Base-by-base conservation (phyloP, 1,140 invertebrate genomes). In the Drosophila biarmipes region DNA sequence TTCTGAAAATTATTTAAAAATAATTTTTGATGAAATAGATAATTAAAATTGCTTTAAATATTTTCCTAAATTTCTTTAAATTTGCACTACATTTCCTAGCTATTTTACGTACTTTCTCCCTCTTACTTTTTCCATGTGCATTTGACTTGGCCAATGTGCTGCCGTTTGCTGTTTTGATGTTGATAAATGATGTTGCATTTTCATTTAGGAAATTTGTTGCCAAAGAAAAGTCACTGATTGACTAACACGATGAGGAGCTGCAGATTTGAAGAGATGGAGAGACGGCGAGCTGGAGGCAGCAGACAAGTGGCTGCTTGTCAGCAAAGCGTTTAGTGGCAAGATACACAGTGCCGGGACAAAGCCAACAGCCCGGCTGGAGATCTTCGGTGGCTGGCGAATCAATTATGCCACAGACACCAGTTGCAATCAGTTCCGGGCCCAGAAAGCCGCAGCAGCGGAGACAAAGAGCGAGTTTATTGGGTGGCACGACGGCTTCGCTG, bases 101-200 rank as follows among this genome's bases (percentile, higher is more conserved):
- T 21, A 17, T 6, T 21, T 21, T 12, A 43, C 11, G 6, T 19
- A 5, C 40, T n/a, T 11, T 51, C 17, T 2, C 38, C 15, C 15
- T 12, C 8, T n/a, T 29, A 6, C 0, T 29, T 48, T 40, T 46
- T 49, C 19, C 0, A 0, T 42, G 59, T 67, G 59, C 67, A 77
- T 56, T 66, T 66, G 62, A 68, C 73, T 78, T 21, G 51, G 66
- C 76, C 80, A 73, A 77, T 80, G 77, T 80, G 81, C 81, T 86
- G 81, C 81, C 78, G 68, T 86, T 85, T 78, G 82, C 81, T 53
- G 52, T 78, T 75, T 86, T 86, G 84, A 87, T 87, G 79, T 84
- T 87, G 84, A 87, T 89, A 89, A 87, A 89, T 87, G 84, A 87
- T 89, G 82, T 75, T 82, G 84, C 84, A 89, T 89, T 87, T 87